A percentile compares a stretch with the other conserved stretches of the same genome.
phyloP scores from a whole-genome alignment of 2,113 vertebrate species.

The Sphaerodactylus townsendi region DNA sequence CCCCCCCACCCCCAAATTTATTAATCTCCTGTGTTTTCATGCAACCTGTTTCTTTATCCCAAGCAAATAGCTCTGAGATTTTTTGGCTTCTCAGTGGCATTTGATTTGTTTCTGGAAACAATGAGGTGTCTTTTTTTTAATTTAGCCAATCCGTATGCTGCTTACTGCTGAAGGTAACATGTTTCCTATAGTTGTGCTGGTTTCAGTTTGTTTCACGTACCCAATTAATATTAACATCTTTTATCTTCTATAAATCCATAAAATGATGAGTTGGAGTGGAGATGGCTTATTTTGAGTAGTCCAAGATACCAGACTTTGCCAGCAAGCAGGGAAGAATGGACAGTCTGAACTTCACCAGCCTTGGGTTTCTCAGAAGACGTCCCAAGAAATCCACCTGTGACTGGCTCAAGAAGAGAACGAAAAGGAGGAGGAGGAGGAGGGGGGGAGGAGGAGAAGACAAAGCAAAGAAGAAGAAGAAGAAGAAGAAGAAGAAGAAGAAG shows the following conservation, averaged over 20 bases:
- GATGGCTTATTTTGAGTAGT: neutral
- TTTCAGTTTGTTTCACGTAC: neutral
- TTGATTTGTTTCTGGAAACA: constrained; percentile 11
- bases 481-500: no score
- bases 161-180: neutral
- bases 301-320: constrained; percentile 1
- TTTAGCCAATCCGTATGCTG: neutral
- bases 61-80: constrained; percentile 37
- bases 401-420: no score
- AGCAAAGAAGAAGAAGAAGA: no score
- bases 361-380: no score
- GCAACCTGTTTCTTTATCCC: constrained; percentile 1
- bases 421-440: no score
- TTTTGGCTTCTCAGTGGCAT: constrained; percentile 34
- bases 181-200: neutral
- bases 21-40: neutral
- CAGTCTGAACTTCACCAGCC: no score
- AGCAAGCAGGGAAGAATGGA: constrained; percentile 34
- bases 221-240: constrained; percentile 6
- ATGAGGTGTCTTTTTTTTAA: neutral
- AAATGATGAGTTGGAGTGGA: neutral
- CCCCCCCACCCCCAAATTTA: no score
- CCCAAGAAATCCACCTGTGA: no score
- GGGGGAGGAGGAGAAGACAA: no score
- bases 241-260: neutral